These are phyloP conservation scores for Eilema sororculum DNA, from an alignment of 2,888 invertebrate genomes.

Conservation along the genomic window DNA sequence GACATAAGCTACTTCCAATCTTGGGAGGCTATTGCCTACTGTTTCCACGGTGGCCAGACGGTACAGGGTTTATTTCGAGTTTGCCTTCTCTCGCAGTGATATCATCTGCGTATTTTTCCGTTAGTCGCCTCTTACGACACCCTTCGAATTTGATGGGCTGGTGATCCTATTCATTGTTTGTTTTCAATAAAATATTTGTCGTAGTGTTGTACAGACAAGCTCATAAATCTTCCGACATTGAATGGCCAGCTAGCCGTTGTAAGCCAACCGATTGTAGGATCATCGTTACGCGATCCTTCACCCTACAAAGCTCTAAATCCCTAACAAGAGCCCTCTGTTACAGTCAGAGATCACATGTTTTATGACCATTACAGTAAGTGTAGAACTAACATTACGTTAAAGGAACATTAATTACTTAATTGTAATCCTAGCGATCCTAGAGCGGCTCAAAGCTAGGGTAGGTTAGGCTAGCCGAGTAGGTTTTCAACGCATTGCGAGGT, in stretches of 20 bases:
- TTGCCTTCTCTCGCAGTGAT: too few relatives aligned
- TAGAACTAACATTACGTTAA: conserved; percentile 6
- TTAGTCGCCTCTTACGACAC: too few relatives aligned
- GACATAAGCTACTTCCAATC: too few relatives aligned
- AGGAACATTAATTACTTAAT: background rate
- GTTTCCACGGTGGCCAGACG: too few relatives aligned
- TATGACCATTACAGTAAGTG: conserved; percentile 7
- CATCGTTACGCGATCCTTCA: background rate
- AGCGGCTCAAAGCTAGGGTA: too few relatives aligned
- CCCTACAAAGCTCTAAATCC: conserved; percentile 1
- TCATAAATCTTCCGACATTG: background rate
- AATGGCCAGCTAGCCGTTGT: background rate
- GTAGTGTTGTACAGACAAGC: background rate
- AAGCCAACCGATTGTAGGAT: background rate
- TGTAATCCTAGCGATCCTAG: background rate
- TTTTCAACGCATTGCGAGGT: too few relatives aligned
- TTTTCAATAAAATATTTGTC: background rate
- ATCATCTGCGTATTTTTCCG: too few relatives aligned
- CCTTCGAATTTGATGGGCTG: too few relatives aligned
- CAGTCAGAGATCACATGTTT: conserved; percentile 13
- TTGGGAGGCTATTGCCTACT: too few relatives aligned
- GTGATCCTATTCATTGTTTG: too few relatives aligned
- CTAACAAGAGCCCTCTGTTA: background rate
- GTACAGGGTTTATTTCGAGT: too few relatives aligned
- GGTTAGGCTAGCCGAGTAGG: too few relatives aligned